Percentiles rank a stretch among this genome's conserved stretches.
Evolutionary conservation across 2,888 invertebrate genomes (phyloP).

Genomic region (Caenorhabditis zanzibari): DNA sequence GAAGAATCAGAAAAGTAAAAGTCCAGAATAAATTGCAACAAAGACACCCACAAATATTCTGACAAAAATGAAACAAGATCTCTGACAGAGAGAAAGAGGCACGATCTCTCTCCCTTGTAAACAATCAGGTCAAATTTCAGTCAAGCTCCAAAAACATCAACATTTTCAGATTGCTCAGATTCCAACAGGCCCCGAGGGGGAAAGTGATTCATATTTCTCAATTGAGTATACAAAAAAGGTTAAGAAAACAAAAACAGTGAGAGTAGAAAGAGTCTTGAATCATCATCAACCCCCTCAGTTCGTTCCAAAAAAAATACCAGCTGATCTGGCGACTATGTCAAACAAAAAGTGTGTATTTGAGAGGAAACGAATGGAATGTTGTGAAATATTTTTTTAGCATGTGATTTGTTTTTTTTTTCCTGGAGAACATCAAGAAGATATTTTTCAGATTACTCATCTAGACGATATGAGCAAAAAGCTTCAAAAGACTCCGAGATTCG

Average conservation of each 20-base stretch:
- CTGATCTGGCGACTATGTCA: constrained; percentile 20
- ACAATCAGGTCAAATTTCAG: constrained; percentile 51
- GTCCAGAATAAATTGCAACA: neutral
- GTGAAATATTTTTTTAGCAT: constrained; percentile 27
- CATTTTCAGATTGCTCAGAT: neutral
- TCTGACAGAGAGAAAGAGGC: neutral
- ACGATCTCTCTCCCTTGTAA: constrained; percentile 13
- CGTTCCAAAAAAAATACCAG: constrained; percentile 12
- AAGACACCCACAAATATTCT: neutral
- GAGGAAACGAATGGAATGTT: neutral
- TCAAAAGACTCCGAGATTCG: too few species aligned
- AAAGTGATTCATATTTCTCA: too few species aligned
- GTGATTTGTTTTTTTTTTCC: constrained; percentile 4
- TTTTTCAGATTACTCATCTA: neutral
- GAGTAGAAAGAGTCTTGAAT: constrained; percentile 9
- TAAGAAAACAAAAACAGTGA: neutral
- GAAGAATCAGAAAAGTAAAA: neutral
- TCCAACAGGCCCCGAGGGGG: neutral
- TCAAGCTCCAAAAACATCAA: neutral
- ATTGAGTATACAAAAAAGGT: neutral
- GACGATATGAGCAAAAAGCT: neutral
- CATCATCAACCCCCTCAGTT: constrained; percentile 1
- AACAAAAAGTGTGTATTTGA: constrained; percentile 4
- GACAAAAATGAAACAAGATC: constrained; percentile 20
- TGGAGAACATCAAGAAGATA: neutral